Percentiles rank a stretch among this genome's conserved stretches.
Evolutionary conservation across 2,113 vertebrate genomes (phyloP).

Genomic region (Hemiscyllium ocellatum): DNA sequence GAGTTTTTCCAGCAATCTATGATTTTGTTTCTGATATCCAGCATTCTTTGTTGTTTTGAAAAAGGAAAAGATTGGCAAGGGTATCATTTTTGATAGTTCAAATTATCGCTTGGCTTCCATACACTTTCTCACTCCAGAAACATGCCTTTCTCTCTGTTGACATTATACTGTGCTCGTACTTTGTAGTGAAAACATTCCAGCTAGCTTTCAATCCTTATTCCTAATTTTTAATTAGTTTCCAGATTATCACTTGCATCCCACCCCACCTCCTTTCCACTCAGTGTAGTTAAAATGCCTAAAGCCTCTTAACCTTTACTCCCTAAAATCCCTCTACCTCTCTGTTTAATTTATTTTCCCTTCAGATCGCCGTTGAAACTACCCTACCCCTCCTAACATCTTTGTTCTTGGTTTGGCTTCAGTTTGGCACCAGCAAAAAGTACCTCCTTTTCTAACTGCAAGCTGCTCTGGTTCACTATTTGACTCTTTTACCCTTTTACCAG

Average conservation of each 20-base stretch:
- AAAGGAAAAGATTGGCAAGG: not conserved
- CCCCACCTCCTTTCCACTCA: not conserved
- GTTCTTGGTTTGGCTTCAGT: not conserved
- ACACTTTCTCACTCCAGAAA: not conserved
- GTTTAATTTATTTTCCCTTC: no score
- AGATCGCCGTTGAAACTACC: not conserved
- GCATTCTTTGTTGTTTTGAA: not conserved
- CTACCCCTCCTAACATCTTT: not conserved
- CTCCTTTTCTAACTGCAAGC: not conserved
- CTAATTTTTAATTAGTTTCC: not conserved
- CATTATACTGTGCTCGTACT: not conserved
- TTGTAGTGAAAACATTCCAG: not conserved
- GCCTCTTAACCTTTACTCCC: not conserved
- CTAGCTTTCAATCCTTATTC: not conserved
- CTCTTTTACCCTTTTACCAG: not conserved
- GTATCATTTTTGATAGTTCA: not conserved
- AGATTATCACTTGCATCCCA: not conserved
- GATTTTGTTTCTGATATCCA: no score
- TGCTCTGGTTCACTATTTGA: not conserved
- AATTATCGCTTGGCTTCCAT: not conserved
- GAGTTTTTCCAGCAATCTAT: no score
- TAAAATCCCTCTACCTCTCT: not conserved
- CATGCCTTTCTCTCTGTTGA: not conserved
- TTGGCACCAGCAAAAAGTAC: no score
- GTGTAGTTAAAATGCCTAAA: not conserved